These are phyloP conservation scores for Ctena decussata DNA, from an alignment of 2,888 invertebrate species.

Conservation along the genomic window DNA sequence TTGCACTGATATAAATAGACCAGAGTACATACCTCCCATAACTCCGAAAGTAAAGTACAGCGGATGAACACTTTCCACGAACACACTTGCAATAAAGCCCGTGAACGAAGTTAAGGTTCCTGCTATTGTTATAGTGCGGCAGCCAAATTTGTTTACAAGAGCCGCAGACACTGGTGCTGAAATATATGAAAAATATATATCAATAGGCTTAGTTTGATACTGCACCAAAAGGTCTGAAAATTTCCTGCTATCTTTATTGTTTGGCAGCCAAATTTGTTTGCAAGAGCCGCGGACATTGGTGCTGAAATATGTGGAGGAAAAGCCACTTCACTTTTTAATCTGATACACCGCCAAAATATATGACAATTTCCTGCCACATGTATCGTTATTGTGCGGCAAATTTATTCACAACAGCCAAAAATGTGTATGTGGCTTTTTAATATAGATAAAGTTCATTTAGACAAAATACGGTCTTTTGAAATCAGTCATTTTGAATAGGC, in stretches of 20 bases:
- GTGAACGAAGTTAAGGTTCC: constrained; percentile 92
- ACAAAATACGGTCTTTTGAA: too few species aligned
- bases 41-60: constrained; percentile 96
- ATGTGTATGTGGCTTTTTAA: too few species aligned
- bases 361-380: too few species aligned
- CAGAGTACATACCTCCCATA: constrained; percentile 91
- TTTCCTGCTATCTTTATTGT: constrained; percentile 96
- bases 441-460: too few species aligned
- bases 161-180: constrained; percentile 97
- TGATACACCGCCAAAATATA: too few species aligned
- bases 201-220: too few species aligned
- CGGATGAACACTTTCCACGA: constrained; percentile 93
- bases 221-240: constrained; percentile 90
- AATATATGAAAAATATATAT: background rate
- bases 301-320: constrained; percentile 92
- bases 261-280: constrained; percentile 97
- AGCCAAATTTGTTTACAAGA: constrained; percentile 97
- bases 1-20: too few species aligned
- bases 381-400: too few species aligned
- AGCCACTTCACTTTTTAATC: too few species aligned
- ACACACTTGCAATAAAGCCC: constrained; percentile 93
- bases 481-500: too few species aligned
- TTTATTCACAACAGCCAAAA: too few species aligned
- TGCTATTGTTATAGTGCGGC: constrained; percentile 94
- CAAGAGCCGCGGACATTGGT: constrained; percentile 96